Conservation (phyloP, 2,797 vertebrate species). For the Okamejei kenojei region DNA sequence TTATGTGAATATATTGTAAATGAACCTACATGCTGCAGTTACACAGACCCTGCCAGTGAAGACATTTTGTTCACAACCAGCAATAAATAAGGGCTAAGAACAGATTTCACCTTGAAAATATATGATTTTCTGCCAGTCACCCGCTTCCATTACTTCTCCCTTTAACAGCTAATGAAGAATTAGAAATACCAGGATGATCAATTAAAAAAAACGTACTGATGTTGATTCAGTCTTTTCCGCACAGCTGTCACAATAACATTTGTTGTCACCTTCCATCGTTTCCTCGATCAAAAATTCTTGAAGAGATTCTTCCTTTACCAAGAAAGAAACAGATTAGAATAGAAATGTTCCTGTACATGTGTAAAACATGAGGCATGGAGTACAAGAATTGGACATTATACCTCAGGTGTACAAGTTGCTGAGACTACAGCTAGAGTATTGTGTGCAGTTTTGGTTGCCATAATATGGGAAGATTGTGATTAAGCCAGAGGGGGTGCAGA, state of each 20-base stretch:
- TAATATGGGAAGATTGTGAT: no score
- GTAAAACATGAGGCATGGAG: no score
- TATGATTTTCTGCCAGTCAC: not conserved
- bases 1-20: not conserved
- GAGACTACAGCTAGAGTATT: no score
- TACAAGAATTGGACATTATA: no score
- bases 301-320: not conserved
- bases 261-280: not conserved
- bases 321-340: constrained; percentile 19
- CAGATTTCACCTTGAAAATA: not conserved
- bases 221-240: not conserved
- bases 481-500: no score
- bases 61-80: not conserved
- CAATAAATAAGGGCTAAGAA: not conserved
- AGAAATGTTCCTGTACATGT: not conserved
- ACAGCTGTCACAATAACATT: not conserved
- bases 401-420: no score
- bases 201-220: not conserved
- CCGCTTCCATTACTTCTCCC: not conserved
- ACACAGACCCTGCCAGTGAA: not conserved
- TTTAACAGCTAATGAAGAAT: not conserved
- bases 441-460: no score
- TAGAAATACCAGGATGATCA: not conserved
- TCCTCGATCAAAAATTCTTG: not conserved
- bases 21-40: not conserved